Evolutionary conservation across 2,888 invertebrate species (phyloP), one percentile per base, ranked within the genome.

Genomic region (Notodonta ziczac): DNA sequence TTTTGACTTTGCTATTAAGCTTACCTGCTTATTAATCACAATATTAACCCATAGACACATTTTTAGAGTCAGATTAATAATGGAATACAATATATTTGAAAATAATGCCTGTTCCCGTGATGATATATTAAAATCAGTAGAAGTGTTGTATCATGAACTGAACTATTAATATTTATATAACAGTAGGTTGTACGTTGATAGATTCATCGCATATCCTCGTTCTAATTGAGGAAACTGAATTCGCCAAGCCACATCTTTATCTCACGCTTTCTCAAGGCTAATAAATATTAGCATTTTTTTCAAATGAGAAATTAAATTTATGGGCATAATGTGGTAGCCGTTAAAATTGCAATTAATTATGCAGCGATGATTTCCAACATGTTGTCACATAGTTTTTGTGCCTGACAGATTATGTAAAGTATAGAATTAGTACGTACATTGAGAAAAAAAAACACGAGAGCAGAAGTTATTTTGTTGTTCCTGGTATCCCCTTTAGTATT

Each of bases 181-280:
- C 35, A 35, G 35, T 35, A 24, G 24, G 24, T 24, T 39, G 8
- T 7, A 39, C 4, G 4, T 8, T 39, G 39, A 42, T 4, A 52
- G 4, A 32, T 32, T 52, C 32, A 1, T 52, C 9, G 52, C 4
- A 52, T 32, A 52, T 12, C 52, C 32, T 52, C 14, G 13, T 1
- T 52, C 32, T 52, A 52, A 32, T 52, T 52, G n/a, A 32, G 32
- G 32, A 52, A 52, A 52, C 32, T 2, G 24, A 32, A 32, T 32
- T 12, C 16, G 32, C 24, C 32, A 32, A 12, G 16, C 4, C 5
- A n/a, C 51, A 51, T 24, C 16, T 50, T 39, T 39, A 56, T 66
- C 61, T 56, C 65, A 70, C 65, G 53, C 71, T 76, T 73, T 73
- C 73, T 61, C 57, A 46, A 56, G 39, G 55, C 60, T 64, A 55